Conservation (phyloP, 2,888 invertebrate genomes). For the Eristalis intricaria region DNA sequence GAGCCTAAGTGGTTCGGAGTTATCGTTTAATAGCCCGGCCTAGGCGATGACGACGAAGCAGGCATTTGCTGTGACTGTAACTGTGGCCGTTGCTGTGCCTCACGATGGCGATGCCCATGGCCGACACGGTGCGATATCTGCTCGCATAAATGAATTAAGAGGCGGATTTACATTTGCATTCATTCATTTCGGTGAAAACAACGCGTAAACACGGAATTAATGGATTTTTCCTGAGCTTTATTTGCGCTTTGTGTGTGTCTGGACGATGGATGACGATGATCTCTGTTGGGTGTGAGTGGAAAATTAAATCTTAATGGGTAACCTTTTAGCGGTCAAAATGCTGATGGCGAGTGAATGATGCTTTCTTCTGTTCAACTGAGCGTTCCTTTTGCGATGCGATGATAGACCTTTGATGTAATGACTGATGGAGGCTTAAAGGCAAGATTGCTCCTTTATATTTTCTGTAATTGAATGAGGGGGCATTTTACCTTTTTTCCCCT, state of each 20-base stretch:
- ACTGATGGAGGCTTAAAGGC: no score
- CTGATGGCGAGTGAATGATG: not conserved
- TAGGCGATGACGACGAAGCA: not conserved
- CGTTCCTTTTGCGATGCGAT: not conserved
- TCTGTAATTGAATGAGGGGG: no score
- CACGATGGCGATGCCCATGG: not conserved
- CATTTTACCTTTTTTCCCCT: no score
- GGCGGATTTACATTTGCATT: constrained; percentile 54
- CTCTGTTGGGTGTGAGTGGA: not conserved
- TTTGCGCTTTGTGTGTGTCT: not conserved
- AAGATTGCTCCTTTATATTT: no score
- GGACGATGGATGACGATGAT: not conserved
- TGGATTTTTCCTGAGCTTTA: constrained; percentile 24
- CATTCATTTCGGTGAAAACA: constrained; percentile 51
- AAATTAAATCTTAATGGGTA: not conserved
- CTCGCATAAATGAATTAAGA: constrained; percentile 60
- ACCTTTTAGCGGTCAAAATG: not conserved
- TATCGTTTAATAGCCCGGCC: constrained; percentile 52
- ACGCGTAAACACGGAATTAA: constrained; percentile 50
- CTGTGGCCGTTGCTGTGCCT: not conserved
- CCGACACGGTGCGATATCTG: constrained; percentile 57
- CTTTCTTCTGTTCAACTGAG: not conserved
- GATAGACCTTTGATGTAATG: no score
- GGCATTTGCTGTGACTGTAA: not conserved
- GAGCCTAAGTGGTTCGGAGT: constrained; percentile 64